Base-by-base conservation (phyloP, 2,797 vertebrate species). In the Sebastiscus albofasciatus region DNA sequence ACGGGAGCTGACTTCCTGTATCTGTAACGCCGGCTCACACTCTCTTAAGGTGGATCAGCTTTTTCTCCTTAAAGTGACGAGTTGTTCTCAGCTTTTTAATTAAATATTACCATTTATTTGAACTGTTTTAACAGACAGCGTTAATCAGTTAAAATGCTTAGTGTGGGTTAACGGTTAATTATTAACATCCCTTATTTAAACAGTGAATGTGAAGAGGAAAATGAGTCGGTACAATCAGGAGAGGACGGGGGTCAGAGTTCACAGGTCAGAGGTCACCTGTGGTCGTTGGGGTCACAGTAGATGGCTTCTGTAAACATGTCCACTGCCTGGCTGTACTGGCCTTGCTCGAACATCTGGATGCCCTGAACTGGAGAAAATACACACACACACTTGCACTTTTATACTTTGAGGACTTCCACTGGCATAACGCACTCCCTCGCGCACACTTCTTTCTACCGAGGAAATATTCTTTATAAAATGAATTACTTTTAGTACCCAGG, bases 231-330 rank as follows among this genome's bases (percentile, higher is more conserved):
- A 2, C 3, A 3, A 2, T 56, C 10, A 31, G 13, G 11, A n/a
- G 6, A 67, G 8, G 34, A 20, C 6, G 8, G 22, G 20, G 52
- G 52, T n/a, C 46, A 8, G 33, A 55, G 52, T 20, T 54, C 8
- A 54, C 52, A 16, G 36, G 36, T 26, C 55, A 26, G 36, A 58
- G 33, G 61, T 82, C 83, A 90, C 83, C 93, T 90, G 90, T 88
- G 88, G 89, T 92, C 93, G 22, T 88, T 86, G 24, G 90, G 86
- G 83, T 90, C 78, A 65, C 90, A 93, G 75, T 67, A 62, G 78
- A 93, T 85, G 13, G 90, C 80, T 12, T 90, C 82, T 55, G 93
- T 93, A 70, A 93, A 93, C 91, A 92, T 85, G 74, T 90, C 69
- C 27, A 96, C 86, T n/a, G 92, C 79, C 52, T 81, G 11, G 67